Conservation (phyloP, 2,888 invertebrate species). For the Agriotes lineatus region DNA sequence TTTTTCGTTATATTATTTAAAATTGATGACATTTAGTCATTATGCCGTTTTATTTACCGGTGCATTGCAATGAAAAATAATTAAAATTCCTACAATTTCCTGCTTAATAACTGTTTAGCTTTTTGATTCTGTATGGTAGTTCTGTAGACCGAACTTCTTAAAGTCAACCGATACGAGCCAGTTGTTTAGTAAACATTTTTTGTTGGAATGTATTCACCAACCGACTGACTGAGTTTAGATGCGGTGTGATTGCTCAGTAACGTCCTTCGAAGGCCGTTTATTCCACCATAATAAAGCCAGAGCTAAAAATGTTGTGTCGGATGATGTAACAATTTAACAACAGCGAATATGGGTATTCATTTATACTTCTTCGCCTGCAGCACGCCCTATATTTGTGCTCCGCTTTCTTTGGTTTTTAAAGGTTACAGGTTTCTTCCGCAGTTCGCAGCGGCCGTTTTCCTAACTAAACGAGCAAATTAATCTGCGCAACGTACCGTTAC, state of each 20-base stretch:
- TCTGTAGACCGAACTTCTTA: no score
- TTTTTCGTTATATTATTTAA: no score
- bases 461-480: not conserved
- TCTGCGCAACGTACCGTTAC: not conserved
- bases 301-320: constrained; percentile 35
- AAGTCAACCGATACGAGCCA: no score
- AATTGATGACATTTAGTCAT: no score
- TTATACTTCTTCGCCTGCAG: constrained; percentile 4
- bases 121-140: no score
- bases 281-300: constrained; percentile 43
- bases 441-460: not conserved
- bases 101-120: no score
- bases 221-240: constrained; percentile 23
- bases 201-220: constrained; percentile 12
- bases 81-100: no score
- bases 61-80: no score
- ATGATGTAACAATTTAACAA: constrained; percentile 26
- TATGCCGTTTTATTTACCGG: no score
- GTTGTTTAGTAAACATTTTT: constrained; percentile 3
- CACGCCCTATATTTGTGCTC: not conserved
- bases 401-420: not conserved
- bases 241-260: constrained; percentile 36
- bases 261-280: constrained; percentile 49
- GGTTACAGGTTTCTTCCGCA: not conserved
- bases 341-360: constrained; percentile 12